These are phyloP conservation scores for Drosophila multiciliata DNA, from an alignment of 2,888 invertebrate genomes.

Conservation along the genomic window DNA sequence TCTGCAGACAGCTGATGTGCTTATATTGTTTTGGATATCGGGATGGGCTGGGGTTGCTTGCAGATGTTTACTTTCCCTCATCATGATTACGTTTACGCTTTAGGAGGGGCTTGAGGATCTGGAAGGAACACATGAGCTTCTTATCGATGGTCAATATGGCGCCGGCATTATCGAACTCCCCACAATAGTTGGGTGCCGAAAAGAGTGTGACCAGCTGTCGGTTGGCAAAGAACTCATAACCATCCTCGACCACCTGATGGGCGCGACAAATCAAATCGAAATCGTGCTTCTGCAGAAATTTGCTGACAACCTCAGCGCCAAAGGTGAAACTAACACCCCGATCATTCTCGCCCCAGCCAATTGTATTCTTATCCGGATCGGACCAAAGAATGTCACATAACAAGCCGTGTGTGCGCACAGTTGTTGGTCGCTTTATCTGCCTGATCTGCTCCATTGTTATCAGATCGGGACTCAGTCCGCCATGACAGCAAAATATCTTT, in stretches of 20 bases:
- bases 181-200: conserved; percentile 94
- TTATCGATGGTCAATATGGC: conserved; percentile 99
- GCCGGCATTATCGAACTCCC: conserved; percentile 92
- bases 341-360: conserved; percentile 99
- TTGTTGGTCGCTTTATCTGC: conserved; percentile 98
- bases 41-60: too few species aligned
- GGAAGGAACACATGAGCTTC: conserved; percentile 97
- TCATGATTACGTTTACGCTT: conserved; percentile 41
- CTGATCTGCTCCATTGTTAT: conserved; percentile 98
- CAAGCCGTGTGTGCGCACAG: conserved; percentile 97
- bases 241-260: conserved; percentile 98
- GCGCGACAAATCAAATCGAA: conserved; percentile 99
- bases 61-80: too few species aligned
- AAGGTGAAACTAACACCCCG: conserved; percentile 99
- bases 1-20: conserved; percentile 38
- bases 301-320: conserved; percentile 92
- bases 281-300: conserved; percentile 92
- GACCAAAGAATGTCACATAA: conserved; percentile 98
- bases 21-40: background rate
- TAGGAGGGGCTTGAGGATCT: conserved; percentile 64
- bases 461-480: conserved; percentile 94
- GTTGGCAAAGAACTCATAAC: conserved; percentile 98
- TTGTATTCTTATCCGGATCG: conserved; percentile 97
- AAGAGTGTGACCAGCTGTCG: conserved; percentile 95
- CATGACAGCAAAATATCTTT: conserved; percentile 91